Conservation (phyloP, 2,797 vertebrate species). For the Ceryle rudis region DNA sequence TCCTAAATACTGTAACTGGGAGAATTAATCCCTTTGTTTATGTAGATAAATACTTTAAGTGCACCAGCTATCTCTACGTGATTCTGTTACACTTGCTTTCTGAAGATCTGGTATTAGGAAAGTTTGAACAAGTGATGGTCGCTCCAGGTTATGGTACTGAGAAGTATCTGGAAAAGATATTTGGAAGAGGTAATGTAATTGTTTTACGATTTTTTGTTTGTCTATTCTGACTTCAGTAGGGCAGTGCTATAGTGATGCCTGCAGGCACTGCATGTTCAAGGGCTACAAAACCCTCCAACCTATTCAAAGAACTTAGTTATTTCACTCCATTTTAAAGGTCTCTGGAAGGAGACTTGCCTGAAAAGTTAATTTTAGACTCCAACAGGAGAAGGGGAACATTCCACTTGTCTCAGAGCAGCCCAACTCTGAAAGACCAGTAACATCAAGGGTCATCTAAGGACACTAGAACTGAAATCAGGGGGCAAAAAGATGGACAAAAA, state of each 20-base stretch:
- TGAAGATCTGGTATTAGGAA: neutral
- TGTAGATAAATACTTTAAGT: neutral
- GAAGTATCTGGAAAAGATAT: neutral
- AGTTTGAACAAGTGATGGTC: neutral
- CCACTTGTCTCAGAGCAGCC: neutral
- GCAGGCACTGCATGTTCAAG: neutral
- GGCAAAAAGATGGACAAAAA: neutral
- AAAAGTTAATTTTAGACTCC: slow-evolving; percentile 25
- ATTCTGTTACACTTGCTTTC: neutral
- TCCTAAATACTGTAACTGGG: neutral
- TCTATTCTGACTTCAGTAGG: neutral
- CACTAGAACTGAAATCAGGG: neutral
- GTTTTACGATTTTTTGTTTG: neutral
- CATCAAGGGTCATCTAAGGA: neutral
- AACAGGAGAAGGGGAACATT: neutral
- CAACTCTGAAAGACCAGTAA: neutral
- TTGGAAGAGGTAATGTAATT: neutral
- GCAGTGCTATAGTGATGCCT: neutral
- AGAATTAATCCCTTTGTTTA: neutral
- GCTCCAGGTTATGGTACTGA: neutral
- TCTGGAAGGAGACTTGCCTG: neutral
- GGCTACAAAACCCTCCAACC: neutral
- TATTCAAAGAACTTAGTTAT: neutral
- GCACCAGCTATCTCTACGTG: neutral
- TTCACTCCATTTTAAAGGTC: neutral